phyloP scores from a whole-genome alignment of 2,113 vertebrate species.

The Leptodactylus fuscus region DNA sequence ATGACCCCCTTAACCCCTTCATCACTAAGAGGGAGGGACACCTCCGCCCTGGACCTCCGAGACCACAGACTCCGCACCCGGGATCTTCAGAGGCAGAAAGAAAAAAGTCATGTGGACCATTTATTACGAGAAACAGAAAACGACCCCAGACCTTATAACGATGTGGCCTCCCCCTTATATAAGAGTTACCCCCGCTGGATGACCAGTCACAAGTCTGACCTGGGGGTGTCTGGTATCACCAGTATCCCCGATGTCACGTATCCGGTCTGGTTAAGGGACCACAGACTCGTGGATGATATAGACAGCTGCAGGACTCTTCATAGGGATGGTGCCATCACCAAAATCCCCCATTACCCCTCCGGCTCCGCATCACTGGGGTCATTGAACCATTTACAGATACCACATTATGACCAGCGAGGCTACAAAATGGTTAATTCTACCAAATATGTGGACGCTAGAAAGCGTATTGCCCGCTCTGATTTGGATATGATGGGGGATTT shows the following conservation, averaged over 20 bases:
- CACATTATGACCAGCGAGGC: conserved; percentile 45
- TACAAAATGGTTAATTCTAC: conserved; percentile 47
- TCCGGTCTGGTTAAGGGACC: conserved; percentile 75
- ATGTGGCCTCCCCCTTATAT: conserved; percentile 54
- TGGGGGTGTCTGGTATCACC: conserved; percentile 77
- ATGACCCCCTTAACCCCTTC: neutral
- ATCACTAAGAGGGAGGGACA: neutral
- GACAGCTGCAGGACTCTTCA: neutral
- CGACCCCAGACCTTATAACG: conserved; percentile 23
- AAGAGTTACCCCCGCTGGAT: conserved; percentile 80
- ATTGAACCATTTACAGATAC: conserved; percentile 52
- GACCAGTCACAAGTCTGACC: conserved; percentile 77
- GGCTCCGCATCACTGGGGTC: conserved; percentile 55
- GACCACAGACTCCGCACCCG: neutral
- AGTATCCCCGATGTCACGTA: conserved; percentile 78
- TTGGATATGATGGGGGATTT: conserved; percentile 25
- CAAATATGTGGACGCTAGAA: neutral
- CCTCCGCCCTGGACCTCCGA: conserved; percentile 47
- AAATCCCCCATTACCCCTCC: neutral
- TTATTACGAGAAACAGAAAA: conserved; percentile 44
- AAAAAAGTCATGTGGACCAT: conserved; percentile 32
- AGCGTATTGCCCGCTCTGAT: neutral
- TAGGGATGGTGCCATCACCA: neutral
- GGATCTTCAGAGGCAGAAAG: neutral
- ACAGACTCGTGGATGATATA: conserved; percentile 64